These are phyloP conservation scores for Hipparchia semele DNA, from an alignment of 2,888 invertebrate species.

Conservation along the genomic window DNA sequence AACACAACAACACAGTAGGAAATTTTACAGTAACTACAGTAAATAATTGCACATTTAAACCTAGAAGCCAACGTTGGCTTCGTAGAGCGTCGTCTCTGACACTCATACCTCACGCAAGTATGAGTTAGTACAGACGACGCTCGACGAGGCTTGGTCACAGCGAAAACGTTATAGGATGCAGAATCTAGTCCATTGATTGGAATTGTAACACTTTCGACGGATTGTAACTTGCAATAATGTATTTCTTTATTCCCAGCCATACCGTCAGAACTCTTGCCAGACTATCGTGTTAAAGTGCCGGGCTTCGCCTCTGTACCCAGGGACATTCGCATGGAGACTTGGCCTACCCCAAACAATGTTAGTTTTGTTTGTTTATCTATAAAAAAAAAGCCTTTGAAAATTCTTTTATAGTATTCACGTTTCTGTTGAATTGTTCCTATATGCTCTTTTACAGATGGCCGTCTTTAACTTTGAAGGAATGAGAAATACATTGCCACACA, in stretches of 20 bases:
- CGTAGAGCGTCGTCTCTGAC: no score
- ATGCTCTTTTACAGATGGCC: slow-evolving; percentile 38
- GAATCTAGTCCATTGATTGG: no score
- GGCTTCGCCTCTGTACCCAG: slow-evolving; percentile 46
- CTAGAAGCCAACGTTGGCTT: no score
- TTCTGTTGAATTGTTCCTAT: neutral
- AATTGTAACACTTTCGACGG: no score
- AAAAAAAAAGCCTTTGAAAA: no score
- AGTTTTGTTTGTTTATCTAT: slow-evolving; percentile 27
- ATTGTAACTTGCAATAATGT: neutral
- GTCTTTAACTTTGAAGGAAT: slow-evolving; percentile 57
- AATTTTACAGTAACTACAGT: no score
- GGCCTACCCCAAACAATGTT: slow-evolving; percentile 55
- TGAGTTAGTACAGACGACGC: no score
- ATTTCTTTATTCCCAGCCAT: slow-evolving; percentile 36
- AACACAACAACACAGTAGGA: no score
- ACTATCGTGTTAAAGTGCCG: slow-evolving; percentile 46
- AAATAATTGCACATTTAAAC: no score
- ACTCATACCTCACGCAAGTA: no score
- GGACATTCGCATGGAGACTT: slow-evolving; percentile 51
- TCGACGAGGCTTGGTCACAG: no score
- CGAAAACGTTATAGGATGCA: no score
- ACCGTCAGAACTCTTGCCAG: slow-evolving; percentile 47
- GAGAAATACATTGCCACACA: slow-evolving; percentile 49
- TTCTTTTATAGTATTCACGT: neutral